These are phyloP conservation scores for Crenichthys baileyi DNA, from an alignment of 2,797 vertebrate species.

Conservation along the genomic window DNA sequence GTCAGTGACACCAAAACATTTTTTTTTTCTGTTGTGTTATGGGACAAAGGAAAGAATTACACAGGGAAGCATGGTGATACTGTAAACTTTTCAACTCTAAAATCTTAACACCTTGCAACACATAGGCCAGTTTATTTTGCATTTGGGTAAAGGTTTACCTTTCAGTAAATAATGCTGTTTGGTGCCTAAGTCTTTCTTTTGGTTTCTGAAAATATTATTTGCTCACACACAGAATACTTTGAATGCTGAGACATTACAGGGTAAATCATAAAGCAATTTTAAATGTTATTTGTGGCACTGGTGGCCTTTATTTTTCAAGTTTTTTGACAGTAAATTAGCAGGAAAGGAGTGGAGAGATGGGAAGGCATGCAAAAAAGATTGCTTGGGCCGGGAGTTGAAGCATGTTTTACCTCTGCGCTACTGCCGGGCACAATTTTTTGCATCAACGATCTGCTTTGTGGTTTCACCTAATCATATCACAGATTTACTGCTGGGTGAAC, in stretches of 20 bases:
- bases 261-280: background rate
- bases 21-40: no score
- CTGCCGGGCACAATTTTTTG: background rate
- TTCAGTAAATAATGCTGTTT: background rate
- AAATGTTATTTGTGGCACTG: background rate
- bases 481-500: background rate
- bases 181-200: background rate
- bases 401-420: no score
- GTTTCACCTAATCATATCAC: conserved; percentile 1
- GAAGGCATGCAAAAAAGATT: no score
- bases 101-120: background rate
- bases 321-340: no score
- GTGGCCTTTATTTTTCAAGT: no score
- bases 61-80: background rate
- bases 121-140: background rate
- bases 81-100: background rate
- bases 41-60: no score
- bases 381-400: no score
- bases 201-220: background rate
- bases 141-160: background rate
- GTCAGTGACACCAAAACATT: no score
- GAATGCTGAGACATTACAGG: background rate
- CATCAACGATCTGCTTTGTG: background rate
- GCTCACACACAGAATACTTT: background rate
- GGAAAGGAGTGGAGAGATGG: no score